Evolutionary conservation across 1,140 invertebrate species (phyloP).

Genomic region (Penaeus chinensis): DNA sequence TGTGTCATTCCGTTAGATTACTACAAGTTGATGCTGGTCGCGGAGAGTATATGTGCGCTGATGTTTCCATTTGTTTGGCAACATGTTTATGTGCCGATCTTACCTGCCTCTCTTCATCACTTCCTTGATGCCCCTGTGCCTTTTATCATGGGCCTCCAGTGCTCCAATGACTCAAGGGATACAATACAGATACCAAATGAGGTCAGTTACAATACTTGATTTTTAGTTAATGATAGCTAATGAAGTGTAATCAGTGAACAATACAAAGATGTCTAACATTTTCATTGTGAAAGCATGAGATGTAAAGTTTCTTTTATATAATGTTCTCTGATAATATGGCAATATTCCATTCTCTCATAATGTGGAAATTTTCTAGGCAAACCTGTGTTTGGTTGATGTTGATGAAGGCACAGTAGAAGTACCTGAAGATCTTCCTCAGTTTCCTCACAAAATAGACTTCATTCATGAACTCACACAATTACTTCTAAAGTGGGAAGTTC

Average conservation of each 20-base stretch:
- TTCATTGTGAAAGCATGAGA: no score
- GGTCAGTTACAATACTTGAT: slow-evolving; percentile 68
- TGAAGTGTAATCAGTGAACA: no score
- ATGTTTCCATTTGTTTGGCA: slow-evolving; percentile 97
- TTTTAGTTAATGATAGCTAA: background rate
- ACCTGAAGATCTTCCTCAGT: slow-evolving; percentile 93
- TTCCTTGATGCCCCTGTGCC: slow-evolving; percentile 99
- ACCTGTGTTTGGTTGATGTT: slow-evolving; percentile 95
- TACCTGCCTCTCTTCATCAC: slow-evolving; percentile 93
- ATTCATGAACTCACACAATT: slow-evolving; percentile 82
- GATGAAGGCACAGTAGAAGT: slow-evolving; percentile 91
- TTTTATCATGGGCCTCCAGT: slow-evolving; percentile 91
- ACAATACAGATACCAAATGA: slow-evolving; percentile 74
- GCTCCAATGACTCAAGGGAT: slow-evolving; percentile 67
- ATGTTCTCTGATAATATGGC: no score
- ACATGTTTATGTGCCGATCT: slow-evolving; percentile 98
- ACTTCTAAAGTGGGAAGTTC: slow-evolving; percentile 64
- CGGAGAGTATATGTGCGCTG: slow-evolving; percentile 90
- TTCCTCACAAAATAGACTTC: slow-evolving; percentile 90
- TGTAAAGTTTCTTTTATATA: no score
- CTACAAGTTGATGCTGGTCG: slow-evolving; percentile 95
- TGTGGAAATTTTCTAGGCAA: slow-evolving; percentile 73
- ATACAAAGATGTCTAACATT: no score
- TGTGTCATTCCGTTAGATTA: slow-evolving; percentile 77
- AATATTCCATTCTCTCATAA: no score